Evolutionary conservation across 2,888 invertebrate species (phyloP).

Genomic region (Allacma fusca): DNA sequence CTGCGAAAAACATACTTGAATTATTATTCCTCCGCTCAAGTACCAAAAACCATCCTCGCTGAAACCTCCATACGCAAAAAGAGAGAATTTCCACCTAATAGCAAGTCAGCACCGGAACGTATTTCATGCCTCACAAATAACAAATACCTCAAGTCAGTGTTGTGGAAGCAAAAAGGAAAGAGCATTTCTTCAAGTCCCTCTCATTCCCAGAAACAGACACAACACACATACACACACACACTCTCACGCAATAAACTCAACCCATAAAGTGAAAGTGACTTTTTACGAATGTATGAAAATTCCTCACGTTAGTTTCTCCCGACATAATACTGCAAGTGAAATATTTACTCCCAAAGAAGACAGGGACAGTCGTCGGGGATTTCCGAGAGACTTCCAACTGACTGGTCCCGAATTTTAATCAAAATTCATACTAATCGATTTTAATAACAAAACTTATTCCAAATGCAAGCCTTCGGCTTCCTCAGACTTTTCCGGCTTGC

Average conservation of each 20-base stretch:
- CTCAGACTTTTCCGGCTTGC: too few relatives aligned
- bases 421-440: not conserved
- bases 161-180: not conserved
- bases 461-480: too few relatives aligned
- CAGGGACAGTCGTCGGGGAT: not conserved
- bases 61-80: not conserved
- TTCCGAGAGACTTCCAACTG: not conserved
- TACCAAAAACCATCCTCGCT: not conserved
- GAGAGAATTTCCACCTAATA: not conserved
- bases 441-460: slow-evolving; percentile 1
- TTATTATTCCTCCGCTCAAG: slow-evolving; percentile 5
- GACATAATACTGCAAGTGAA: not conserved
- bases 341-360: not conserved
- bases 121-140: slow-evolving; percentile 8
- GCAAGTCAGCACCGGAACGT: not conserved
- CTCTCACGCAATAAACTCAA: not conserved
- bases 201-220: not conserved
- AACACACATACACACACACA: not conserved
- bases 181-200: not conserved
- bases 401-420: not conserved
- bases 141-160: slow-evolving; percentile 2
- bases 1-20: not conserved
- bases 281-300: slow-evolving; percentile 2
- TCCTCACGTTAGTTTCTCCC: not conserved
- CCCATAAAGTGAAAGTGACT: slow-evolving; percentile 6